phyloP scores from a whole-genome alignment of 2,797 vertebrate species.

The Esox masquinongy region DNA sequence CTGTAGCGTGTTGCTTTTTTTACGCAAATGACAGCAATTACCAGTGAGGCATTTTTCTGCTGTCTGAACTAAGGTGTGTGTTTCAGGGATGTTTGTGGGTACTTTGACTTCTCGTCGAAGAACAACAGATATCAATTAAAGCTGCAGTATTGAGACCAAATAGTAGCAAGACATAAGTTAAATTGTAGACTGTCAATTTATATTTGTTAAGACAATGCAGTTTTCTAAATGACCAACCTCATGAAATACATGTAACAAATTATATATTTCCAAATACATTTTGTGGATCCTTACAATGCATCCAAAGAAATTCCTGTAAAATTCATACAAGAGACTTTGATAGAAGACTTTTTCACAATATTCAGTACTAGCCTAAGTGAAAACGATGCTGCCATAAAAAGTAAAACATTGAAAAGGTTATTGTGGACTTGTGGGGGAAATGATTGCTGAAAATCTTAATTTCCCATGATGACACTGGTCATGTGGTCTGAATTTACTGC shows the following conservation, averaged over 20 bases:
- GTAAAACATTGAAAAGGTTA: background rate
- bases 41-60: background rate
- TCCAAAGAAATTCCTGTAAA: no score
- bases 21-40: constrained; percentile 14
- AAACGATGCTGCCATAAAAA: background rate
- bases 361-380: no score
- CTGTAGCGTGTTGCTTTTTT: constrained; percentile 22
- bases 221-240: background rate
- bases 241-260: no score
- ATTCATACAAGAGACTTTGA: background rate
- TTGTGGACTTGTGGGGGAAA: background rate
- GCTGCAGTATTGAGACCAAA: background rate
- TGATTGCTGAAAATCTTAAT: constrained; percentile 3
- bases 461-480: constrained; percentile 6
- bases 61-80: background rate
- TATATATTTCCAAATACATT: no score
- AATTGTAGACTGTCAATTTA: background rate
- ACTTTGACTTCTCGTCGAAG: background rate
- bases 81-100: background rate
- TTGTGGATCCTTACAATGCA: no score
- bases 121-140: background rate
- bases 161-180: background rate
- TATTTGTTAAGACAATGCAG: background rate
- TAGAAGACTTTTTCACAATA: no score
- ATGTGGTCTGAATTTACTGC: background rate